phyloP scores from a whole-genome alignment of 2,888 invertebrate species.

The Rhopalosiphum nymphaeae region DNA sequence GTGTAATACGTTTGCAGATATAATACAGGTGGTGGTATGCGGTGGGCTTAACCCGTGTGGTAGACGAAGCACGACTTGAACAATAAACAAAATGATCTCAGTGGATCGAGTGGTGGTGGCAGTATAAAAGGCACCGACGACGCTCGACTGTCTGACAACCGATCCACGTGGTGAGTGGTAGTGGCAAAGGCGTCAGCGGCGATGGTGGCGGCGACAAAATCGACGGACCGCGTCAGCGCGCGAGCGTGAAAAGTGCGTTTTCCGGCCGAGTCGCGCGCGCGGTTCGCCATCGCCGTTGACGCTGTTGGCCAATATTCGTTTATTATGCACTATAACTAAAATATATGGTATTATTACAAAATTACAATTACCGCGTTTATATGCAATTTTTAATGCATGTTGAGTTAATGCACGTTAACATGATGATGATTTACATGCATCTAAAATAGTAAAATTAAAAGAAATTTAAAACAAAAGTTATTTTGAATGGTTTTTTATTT shows the following conservation, averaged over 20 bases:
- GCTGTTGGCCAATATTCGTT: background rate
- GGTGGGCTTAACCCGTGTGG: background rate
- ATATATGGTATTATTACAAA: background rate
- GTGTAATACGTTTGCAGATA: background rate
- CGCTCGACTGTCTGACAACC: conserved; percentile 68
- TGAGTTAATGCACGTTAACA: too few species aligned
- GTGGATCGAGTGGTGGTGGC: background rate
- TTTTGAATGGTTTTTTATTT: too few species aligned
- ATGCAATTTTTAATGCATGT: too few species aligned
- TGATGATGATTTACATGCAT: too few species aligned
- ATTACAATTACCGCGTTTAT: too few species aligned
- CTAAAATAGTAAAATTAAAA: too few species aligned
- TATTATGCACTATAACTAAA: background rate
- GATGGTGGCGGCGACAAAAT: conserved; percentile 71
- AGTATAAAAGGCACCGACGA: background rate
- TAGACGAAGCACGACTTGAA: background rate
- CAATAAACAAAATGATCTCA: background rate
- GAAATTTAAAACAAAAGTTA: too few species aligned
- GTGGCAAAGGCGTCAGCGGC: conserved; percentile 70
- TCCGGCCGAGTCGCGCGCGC: conserved; percentile 43
- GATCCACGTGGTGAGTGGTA: conserved; percentile 69
- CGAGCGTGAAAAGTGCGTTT: conserved; percentile 40
- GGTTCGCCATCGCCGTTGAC: background rate
- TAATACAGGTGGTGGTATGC: background rate
- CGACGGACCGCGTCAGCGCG: conserved; percentile 72